Conservation (phyloP, 2,888 invertebrate genomes). For the Chrysina gloriosa region DNA sequence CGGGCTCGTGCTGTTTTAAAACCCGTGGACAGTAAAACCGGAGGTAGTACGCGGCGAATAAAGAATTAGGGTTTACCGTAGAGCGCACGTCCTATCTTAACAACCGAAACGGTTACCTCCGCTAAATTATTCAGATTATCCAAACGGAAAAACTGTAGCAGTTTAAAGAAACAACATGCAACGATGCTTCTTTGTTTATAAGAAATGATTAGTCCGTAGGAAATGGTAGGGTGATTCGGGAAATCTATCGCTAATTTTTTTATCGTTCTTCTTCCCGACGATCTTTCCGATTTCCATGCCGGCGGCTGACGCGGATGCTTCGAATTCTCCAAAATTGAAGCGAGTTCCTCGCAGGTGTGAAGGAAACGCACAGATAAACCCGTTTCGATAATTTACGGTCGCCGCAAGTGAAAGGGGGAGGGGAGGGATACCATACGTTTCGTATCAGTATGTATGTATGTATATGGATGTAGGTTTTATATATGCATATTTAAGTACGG, state of each 20-base stretch:
- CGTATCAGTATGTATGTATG: not conserved
- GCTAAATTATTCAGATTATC: not conserved
- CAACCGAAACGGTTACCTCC: constrained; percentile 3
- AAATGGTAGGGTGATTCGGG: no score
- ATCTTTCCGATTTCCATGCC: not conserved
- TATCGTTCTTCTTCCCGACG: no score
- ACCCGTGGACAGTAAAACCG: constrained; percentile 24
- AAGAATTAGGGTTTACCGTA: constrained; percentile 23
- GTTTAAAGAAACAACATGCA: not conserved
- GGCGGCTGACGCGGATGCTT: not conserved
- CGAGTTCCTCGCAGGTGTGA: constrained; percentile 39
- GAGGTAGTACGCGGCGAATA: constrained; percentile 15
- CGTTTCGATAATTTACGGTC: constrained; percentile 42
- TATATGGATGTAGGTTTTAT: constrained; percentile 24
- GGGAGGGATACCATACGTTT: no score
- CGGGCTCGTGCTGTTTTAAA: constrained; percentile 15
- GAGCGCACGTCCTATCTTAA: constrained; percentile 25
- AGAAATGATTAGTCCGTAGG: no score
- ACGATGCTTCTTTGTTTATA: no score
- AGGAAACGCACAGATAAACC: constrained; percentile 40
- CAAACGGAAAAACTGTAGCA: not conserved
- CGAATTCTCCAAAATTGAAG: constrained; percentile 40
- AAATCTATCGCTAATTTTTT: no score
- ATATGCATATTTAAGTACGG: constrained; percentile 34
- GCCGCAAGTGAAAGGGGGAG: constrained; percentile 11